These are phyloP conservation scores for Crocodylus rhombifer DNA, from an alignment of 2,797 vertebrate species.

Conservation along the genomic window DNA sequence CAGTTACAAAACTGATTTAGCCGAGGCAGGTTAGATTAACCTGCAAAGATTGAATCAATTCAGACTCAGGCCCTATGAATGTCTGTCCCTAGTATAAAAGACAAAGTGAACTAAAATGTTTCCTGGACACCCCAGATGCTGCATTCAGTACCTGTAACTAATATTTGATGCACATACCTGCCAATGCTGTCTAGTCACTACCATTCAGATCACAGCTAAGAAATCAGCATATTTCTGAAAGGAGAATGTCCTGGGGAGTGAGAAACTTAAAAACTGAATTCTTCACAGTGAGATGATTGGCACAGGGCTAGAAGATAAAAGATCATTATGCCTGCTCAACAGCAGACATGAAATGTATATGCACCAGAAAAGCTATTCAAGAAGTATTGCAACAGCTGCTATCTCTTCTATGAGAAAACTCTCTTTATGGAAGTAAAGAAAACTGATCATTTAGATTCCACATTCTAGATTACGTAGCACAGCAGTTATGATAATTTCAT, in stretches of 20 bases:
- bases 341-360: neutral
- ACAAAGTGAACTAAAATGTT: neutral
- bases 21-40: no score
- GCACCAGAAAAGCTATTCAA: neutral
- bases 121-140: neutral
- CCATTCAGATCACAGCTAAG: neutral
- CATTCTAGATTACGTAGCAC: neutral
- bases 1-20: no score
- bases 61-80: no score
- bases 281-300: neutral
- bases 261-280: neutral
- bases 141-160: neutral
- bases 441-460: neutral
- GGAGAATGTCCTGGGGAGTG: neutral
- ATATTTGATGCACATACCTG: neutral
- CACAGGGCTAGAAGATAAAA: neutral
- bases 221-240: neutral
- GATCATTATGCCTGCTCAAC: neutral
- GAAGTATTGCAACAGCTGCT: neutral
- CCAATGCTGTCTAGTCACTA: accelerated
- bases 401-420: neutral
- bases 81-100: neutral
- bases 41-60: no score
- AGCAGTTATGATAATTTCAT: neutral
- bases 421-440: neutral